phyloP scores from a whole-genome alignment of 2,797 vertebrate genomes.

The Rhadinocentrus ornatus region DNA sequence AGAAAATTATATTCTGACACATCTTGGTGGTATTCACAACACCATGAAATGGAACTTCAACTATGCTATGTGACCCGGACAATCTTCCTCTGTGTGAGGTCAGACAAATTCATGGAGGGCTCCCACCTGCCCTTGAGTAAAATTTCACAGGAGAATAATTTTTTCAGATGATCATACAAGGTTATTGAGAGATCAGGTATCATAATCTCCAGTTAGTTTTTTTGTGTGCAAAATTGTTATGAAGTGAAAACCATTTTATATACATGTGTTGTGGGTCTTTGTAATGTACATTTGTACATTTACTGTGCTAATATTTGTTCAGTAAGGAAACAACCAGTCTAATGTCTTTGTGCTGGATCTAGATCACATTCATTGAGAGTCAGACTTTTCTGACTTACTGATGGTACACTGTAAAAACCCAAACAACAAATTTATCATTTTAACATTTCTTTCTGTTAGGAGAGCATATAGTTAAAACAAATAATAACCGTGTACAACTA shows the following conservation, averaged over 20 bases:
- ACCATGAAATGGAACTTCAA: constrained; percentile 59
- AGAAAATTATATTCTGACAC: constrained; percentile 30
- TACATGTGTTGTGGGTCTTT: constrained; percentile 4
- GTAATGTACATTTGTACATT: constrained; percentile 11
- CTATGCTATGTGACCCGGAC: constrained; percentile 28
- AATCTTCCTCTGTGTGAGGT: constrained; percentile 40
- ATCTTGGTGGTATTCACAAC: constrained; percentile 22
- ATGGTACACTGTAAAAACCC: too few relatives aligned
- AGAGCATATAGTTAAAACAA: too few relatives aligned
- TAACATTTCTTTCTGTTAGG: too few relatives aligned
- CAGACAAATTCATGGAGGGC: constrained; percentile 23
- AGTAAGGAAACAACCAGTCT: constrained; percentile 33
- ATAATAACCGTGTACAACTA: too few relatives aligned
- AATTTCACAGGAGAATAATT: constrained; percentile 25
- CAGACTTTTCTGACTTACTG: constrained; percentile 7
- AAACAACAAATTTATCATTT: too few relatives aligned
- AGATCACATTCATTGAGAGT: constrained; percentile 30
- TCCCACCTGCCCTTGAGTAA: constrained; percentile 24
- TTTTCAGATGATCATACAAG: constrained; percentile 13
- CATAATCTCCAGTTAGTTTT: constrained; percentile 12
- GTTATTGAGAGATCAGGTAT: constrained; percentile 1
- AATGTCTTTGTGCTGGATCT: constrained; percentile 12
- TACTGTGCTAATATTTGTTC: constrained; percentile 33
- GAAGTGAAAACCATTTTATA: neutral
- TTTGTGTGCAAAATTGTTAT: neutral